These are phyloP conservation scores for Clunio marinus DNA, from an alignment of 2,888 invertebrate species.

Conservation along the genomic window DNA sequence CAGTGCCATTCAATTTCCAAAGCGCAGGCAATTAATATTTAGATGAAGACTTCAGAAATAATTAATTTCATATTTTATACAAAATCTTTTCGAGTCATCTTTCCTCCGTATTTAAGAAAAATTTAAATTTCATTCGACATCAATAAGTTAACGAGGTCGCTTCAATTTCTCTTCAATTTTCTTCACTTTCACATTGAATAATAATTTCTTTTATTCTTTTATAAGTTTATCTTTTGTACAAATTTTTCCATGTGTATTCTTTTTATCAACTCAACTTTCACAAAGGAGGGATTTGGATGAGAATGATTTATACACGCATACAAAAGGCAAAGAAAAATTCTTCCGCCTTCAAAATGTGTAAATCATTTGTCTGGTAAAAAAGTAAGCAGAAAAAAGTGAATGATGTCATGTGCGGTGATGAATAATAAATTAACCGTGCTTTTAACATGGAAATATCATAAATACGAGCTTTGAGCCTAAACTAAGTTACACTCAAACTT, in stretches of 20 bases:
- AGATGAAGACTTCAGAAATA: too few species aligned
- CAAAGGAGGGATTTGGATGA: neutral
- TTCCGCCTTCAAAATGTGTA: conserved; percentile 5
- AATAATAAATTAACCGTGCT: conserved; percentile 21
- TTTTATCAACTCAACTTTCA: neutral
- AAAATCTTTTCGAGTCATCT: too few species aligned
- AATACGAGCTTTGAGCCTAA: neutral
- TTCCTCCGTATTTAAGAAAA: neutral
- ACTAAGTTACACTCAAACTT: neutral
- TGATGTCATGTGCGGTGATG: conserved; percentile 19
- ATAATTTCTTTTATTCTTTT: neutral
- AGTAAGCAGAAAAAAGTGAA: neutral
- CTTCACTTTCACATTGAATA: neutral
- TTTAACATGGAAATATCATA: neutral
- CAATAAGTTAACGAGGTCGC: conserved; percentile 22
- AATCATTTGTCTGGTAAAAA: conserved; percentile 2
- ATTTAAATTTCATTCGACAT: neutral
- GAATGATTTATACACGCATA: conserved; percentile 1
- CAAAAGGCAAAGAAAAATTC: neutral
- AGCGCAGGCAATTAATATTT: too few species aligned
- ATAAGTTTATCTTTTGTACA: neutral
- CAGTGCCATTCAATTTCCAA: too few species aligned
- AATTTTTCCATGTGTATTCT: neutral
- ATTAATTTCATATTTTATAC: too few species aligned
- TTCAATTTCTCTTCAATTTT: neutral